Evolutionary conservation across 1,140 invertebrate species (phyloP).

Genomic region (Drosophila sulfurigaster): DNA sequence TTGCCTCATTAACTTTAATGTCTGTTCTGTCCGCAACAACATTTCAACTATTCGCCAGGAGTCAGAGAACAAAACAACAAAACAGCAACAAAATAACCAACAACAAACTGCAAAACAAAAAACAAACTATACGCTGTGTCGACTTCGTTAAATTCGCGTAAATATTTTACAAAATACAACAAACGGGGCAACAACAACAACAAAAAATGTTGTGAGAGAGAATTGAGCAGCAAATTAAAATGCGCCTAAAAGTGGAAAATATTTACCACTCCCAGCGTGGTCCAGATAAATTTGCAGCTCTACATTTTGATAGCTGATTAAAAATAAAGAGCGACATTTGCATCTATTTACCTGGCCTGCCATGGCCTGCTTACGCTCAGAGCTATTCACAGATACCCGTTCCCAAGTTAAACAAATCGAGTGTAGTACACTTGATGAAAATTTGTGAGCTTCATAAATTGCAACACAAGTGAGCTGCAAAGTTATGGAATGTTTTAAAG

Average conservation of each 20-base stretch:
- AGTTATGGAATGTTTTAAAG: too few relatives aligned
- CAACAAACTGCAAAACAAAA: slow-evolving; percentile 3
- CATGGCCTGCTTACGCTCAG: background rate
- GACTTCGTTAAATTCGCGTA: slow-evolving; percentile 70
- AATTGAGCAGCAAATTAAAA: slow-evolving; percentile 36
- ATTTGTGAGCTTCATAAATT: too few relatives aligned
- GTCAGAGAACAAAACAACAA: slow-evolving; percentile 23
- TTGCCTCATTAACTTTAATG: slow-evolving; percentile 45
- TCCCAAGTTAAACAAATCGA: background rate
- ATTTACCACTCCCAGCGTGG: slow-evolving; percentile 23
- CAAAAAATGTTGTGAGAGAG: background rate
- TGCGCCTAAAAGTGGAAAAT: slow-evolving; percentile 18
- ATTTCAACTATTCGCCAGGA: slow-evolving; percentile 22
- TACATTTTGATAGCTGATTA: slow-evolving; percentile 78
- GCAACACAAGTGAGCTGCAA: too few relatives aligned
- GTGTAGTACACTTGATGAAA: background rate
- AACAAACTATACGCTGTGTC: background rate
- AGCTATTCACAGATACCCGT: background rate
- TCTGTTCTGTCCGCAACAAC: slow-evolving; percentile 5
- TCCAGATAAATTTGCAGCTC: slow-evolving; percentile 53
- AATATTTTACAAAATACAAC: slow-evolving; percentile 59
- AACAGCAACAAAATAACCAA: slow-evolving; percentile 2
- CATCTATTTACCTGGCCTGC: slow-evolving; percentile 56
- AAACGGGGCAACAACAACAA: background rate
- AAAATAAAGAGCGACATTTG: slow-evolving; percentile 69